Evolutionary conservation across 1,140 invertebrate species (phyloP).

Genomic region (Octopus sinensis): DNA sequence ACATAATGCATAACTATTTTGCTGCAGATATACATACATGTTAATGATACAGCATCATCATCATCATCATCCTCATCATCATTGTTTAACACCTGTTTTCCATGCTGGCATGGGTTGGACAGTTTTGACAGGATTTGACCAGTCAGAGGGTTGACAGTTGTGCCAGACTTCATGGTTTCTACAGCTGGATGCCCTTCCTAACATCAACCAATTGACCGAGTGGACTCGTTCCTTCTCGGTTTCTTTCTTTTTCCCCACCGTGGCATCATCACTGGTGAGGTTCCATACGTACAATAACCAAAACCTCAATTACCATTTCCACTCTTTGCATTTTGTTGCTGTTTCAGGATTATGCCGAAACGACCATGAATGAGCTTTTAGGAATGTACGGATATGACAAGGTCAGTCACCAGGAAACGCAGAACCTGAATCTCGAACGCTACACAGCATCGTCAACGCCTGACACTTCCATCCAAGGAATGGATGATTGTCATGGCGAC

Average conservation of each 20-base stretch:
- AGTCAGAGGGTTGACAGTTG: background rate
- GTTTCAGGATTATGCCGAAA: slow-evolving; percentile 79
- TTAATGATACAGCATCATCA: too few relatives aligned
- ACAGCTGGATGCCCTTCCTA: background rate
- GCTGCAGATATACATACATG: too few relatives aligned
- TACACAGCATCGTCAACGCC: background rate
- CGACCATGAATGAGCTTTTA: slow-evolving; percentile 84
- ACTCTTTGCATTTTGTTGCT: background rate
- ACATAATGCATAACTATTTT: too few relatives aligned
- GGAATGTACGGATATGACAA: slow-evolving; percentile 86
- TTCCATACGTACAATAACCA: background rate
- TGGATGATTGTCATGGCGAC: background rate
- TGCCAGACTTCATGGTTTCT: background rate
- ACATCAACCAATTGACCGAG: background rate
- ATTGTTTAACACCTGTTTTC: too few relatives aligned
- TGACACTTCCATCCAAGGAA: slow-evolving; percentile 1
- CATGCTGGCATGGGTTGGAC: too few relatives aligned
- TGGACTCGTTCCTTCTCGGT: background rate
- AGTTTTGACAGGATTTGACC: too few relatives aligned
- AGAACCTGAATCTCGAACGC: slow-evolving; percentile 48
- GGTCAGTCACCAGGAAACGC: slow-evolving; percentile 60
- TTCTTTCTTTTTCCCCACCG: background rate
- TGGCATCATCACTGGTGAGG: background rate
- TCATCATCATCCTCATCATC: too few relatives aligned
- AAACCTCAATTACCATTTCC: background rate